Evolutionary conservation across 2,113 vertebrate species (phyloP), one percentile per base, ranked within the genome.

Genomic region (Tursiops truncatus): DNA sequence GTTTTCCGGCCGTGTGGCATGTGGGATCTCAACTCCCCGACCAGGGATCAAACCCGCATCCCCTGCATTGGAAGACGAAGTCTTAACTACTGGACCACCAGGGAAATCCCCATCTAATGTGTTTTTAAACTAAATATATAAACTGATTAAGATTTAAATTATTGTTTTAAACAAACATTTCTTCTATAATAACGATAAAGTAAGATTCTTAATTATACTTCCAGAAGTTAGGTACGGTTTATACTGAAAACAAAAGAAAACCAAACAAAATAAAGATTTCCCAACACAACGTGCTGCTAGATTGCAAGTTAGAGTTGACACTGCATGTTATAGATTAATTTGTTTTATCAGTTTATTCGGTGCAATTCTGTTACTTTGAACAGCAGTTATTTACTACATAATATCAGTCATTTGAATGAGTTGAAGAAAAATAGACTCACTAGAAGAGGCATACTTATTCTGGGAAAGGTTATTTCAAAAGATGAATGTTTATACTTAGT

Each of bases 111-210:
- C 26, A 79, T 67, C 38, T 88, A 65, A n/a, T 65, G 28, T 56
- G 17, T 67, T 74, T 63, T 92, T 50, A 60, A 88, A 41, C 76
- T 88, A 95, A 88, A 50, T 20, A 62, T 5, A 33, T 44, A 84
- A 84, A 84, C 7, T 44, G 18, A 95, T 85, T 95, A 88, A 92
- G 44, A 85, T 58, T 74, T 85, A 44, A 70, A 28, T 80, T 89
- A 77, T 63, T 86, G 25, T 63, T 88, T 84, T 87, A 33, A 63
- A 63, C 9, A 60, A 74, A 36, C 2, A 70, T 65, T 91, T 93
- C 53, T 41, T 36, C 60, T 63, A 31, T 82, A 90, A 77, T 41
- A 83, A 70, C 38, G 28, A 41, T 63, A 73, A 89, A 65, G 50
- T 14, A 95, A 38, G 8, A 58, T 60, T 85, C 38, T 81, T 91